Conservation (phyloP, 2,888 invertebrate species). For the Carpatolechia fugitivella region DNA sequence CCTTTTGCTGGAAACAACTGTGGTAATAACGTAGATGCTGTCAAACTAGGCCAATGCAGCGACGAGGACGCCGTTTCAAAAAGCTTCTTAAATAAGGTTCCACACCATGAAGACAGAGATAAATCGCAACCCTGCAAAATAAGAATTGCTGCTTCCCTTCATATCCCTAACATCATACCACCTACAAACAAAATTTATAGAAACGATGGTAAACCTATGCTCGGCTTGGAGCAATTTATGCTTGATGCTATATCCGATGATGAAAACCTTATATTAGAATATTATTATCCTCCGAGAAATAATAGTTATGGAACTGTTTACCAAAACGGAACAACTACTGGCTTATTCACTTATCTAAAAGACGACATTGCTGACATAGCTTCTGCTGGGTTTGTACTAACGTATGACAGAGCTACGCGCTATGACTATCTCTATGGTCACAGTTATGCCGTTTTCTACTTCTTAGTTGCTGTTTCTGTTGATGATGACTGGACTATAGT, state of each 20-base stretch:
- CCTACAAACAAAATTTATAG: not conserved
- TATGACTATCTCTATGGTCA: conserved; percentile 19
- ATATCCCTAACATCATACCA: conserved; percentile 15
- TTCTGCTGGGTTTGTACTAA: conserved; percentile 18
- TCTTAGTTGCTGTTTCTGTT: not conserved
- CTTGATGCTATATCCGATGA: not conserved
- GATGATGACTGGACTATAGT: conserved; percentile 15
- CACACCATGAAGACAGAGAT: not conserved
- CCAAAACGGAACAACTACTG: conserved; percentile 12
- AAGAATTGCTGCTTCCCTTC: conserved; percentile 13
- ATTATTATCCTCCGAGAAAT: not conserved
- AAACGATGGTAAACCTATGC: not conserved
- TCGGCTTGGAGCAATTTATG: conserved; percentile 13
- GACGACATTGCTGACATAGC: conserved; percentile 16
- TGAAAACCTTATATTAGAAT: conserved; percentile 7
- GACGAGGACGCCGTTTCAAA: conserved; percentile 9
- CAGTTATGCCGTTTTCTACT: conserved; percentile 3
- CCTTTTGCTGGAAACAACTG: conserved; percentile 24
- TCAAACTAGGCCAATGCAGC: conserved; percentile 15
- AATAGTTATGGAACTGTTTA: conserved; percentile 2
- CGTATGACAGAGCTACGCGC: conserved; percentile 12
- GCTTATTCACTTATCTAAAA: conserved; percentile 12
- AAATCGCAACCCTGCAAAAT: conserved; percentile 19
- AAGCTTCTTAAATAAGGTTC: conserved; percentile 8
- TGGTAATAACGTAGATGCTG: conserved; percentile 16